Percentiles rank a stretch among this genome's conserved stretches.
Conservation (phyloP, 2,888 invertebrate species). For the Sipunculus nudus region DNA sequence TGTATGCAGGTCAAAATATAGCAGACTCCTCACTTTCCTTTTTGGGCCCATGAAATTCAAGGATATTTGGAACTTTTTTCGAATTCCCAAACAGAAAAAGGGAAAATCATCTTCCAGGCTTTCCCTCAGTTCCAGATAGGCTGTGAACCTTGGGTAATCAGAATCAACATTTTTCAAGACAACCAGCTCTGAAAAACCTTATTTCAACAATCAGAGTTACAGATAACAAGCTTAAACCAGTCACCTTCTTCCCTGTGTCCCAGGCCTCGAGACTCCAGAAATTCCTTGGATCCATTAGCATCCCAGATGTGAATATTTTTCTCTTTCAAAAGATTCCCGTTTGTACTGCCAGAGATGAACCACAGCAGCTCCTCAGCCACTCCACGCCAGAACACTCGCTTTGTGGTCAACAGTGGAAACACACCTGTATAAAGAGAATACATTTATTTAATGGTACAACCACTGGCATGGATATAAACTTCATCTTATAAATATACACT, state of each 20-base stretch:
- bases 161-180: too few relatives aligned
- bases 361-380: constrained; percentile 93
- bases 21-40: too few relatives aligned
- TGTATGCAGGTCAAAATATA: too few relatives aligned
- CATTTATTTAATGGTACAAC: constrained; percentile 1
- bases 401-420: constrained; percentile 93
- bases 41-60: too few relatives aligned
- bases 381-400: constrained; percentile 89
- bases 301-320: constrained; percentile 95
- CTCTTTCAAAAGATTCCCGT: constrained; percentile 81
- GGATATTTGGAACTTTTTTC: too few relatives aligned
- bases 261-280: constrained; percentile 87
- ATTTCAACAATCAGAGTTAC: too few relatives aligned
- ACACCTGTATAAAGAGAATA: constrained; percentile 59
- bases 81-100: too few relatives aligned
- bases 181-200: too few relatives aligned
- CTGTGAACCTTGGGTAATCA: too few relatives aligned
- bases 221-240: too few relatives aligned
- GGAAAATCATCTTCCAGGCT: too few relatives aligned
- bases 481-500: not conserved
- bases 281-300: constrained; percentile 88
- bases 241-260: constrained; percentile 83
- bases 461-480: constrained; percentile 1
- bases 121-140: too few relatives aligned
- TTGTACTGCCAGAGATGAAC: constrained; percentile 92